These are phyloP conservation scores for Elysia chlorotica DNA, from an alignment of 1,140 invertebrate species.

Conservation along the genomic window DNA sequence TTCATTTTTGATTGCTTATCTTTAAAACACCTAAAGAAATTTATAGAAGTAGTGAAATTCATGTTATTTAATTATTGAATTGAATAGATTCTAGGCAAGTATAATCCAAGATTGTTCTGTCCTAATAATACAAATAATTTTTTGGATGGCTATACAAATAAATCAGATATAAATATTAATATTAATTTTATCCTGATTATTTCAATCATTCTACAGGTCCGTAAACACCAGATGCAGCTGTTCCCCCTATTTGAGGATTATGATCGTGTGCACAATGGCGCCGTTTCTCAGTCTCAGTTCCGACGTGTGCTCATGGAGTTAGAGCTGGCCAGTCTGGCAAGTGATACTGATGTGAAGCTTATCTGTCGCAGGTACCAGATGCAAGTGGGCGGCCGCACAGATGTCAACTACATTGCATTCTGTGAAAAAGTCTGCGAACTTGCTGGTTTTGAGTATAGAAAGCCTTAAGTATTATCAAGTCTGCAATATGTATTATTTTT, in stretches of 20 bases:
- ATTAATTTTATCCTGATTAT: too few species aligned
- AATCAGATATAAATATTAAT: too few species aligned
- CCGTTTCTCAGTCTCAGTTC: conserved; percentile 59
- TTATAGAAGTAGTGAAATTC: too few species aligned
- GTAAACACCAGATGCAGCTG: conserved; percentile 56
- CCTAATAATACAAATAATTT: too few species aligned
- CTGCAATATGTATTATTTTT: background rate
- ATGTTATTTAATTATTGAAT: too few species aligned
- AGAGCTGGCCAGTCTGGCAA: conserved; percentile 51
- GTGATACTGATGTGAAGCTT: conserved; percentile 49
- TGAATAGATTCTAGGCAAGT: too few species aligned
- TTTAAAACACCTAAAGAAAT: too few species aligned
- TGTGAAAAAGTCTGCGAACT: conserved; percentile 59
- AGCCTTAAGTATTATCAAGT: conserved; percentile 37
- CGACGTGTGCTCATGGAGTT: conserved; percentile 58
- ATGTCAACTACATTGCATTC: conserved; percentile 60
- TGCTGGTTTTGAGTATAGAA: conserved; percentile 55
- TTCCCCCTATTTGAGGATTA: conserved; percentile 63
- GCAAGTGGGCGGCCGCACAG: conserved; percentile 55
- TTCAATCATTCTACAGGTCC: too few species aligned
- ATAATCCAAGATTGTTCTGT: too few species aligned
- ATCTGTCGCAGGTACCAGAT: conserved; percentile 56
- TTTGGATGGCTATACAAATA: too few species aligned
- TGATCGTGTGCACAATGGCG: conserved; percentile 58
- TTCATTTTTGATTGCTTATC: too few species aligned